Base-by-base conservation (phyloP, 1,140 invertebrate genomes). In the Bombus terrestris region DNA sequence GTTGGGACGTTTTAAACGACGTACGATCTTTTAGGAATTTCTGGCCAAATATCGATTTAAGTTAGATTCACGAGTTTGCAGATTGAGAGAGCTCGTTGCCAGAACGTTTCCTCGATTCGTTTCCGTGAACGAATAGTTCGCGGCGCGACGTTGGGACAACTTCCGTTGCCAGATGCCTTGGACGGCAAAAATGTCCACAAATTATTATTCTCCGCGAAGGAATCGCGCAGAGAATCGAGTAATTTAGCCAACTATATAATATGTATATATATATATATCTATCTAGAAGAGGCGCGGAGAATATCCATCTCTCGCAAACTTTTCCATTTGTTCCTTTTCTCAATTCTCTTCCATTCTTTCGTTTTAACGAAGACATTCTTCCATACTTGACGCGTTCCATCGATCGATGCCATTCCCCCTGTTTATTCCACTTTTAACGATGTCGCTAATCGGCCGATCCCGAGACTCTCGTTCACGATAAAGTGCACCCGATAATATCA, bases 401-500 rank as follows among this genome's bases (percentile, higher is more conserved):
- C 43, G 53, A 59, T 62, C 72, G 53, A 57, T 59, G 25, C 22
- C 53, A 37, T 32, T 22, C 39, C 22, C 13, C 28, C 35, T 59
- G 43, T 69, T 59, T 69, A 43, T 83, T 71, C 59, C 28, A 35
- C 32, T 53, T 28, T 37, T 47, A 57, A 75, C 84, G n/a, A 43
- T 25, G 32, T 62, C n/a, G 73, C 71, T 75, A 66, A 74, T 43
- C 43, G 62, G 18, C 22, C 28, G 28, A 41, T 10, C n/a, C 25
- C 64, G 25, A 15, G 10, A 25, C 18, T 35, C 37, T n/a, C 37
- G 28, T 39, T 59, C 69, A 25, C 80, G 69, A 76, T 62, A n/a
- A 62, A 72, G 53, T 32, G 77, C 39, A 25, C 10, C 3, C 66
- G 83, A 85, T 85, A 85, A 85, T 43, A 41, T 85, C 80, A 53